Conservation (phyloP, 2,797 vertebrate genomes). For the Neoniphon sammara region DNA sequence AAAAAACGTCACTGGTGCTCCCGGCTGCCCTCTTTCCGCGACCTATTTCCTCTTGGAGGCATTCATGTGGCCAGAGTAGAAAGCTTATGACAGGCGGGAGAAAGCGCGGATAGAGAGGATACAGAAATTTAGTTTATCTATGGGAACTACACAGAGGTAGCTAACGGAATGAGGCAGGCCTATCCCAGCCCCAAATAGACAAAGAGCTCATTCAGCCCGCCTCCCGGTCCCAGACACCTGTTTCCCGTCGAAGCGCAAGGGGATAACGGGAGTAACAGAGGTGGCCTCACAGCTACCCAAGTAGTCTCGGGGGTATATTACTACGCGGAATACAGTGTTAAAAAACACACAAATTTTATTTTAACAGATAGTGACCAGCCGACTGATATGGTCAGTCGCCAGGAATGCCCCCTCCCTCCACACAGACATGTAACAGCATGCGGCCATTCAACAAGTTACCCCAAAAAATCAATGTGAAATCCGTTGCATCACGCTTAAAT, state of each 20-base stretch:
- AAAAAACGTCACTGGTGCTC: conserved; percentile 38
- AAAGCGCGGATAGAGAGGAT: conserved; percentile 56
- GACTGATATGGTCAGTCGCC: conserved; percentile 21
- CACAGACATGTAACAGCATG: conserved; percentile 32
- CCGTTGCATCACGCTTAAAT: background rate
- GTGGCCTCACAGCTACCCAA: background rate
- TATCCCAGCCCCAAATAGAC: conserved; percentile 42
- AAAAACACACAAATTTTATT: background rate
- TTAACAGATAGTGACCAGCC: background rate
- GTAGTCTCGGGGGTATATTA: background rate
- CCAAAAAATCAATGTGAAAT: conserved; percentile 42
- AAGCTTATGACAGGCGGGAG: conserved; percentile 45
- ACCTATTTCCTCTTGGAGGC: conserved; percentile 40
- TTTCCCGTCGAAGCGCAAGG: conserved; percentile 39
- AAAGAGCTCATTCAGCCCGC: conserved; percentile 68
- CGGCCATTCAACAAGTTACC: conserved; percentile 65
- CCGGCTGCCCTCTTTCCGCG: conserved; percentile 30
- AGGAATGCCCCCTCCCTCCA: conserved; percentile 5
- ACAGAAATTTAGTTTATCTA: conserved; percentile 49
- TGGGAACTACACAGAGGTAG: conserved; percentile 33
- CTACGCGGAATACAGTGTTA: background rate
- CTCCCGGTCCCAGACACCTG: conserved; percentile 67
- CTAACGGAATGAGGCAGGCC: conserved; percentile 18
- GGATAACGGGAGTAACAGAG: conserved; percentile 18
- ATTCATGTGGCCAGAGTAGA: conserved; percentile 29